A percentile compares a stretch with the other conserved stretches of the same genome.
Evolutionary conservation across 1,140 invertebrate genomes (phyloP).

Genomic region (Cheumatopsyche charites): DNA sequence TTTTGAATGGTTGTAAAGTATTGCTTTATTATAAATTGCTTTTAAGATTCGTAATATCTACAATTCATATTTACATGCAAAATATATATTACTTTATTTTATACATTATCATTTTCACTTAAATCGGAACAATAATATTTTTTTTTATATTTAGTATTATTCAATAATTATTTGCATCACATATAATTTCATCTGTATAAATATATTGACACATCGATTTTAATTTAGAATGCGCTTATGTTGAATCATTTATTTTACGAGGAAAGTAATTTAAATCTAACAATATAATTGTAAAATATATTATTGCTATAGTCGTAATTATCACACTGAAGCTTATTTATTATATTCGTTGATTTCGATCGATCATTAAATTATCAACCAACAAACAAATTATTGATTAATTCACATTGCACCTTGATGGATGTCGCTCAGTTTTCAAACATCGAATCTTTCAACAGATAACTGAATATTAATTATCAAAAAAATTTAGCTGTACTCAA

Average conservation of each 20-base stretch:
- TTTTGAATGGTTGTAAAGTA: conserved; percentile 16
- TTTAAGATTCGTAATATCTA: not conserved
- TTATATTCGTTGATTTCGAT: not conserved
- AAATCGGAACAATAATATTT: too few relatives aligned
- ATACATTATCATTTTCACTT: too few relatives aligned
- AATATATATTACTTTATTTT: not conserved
- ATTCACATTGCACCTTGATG: not conserved
- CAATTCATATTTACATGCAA: conserved; percentile 20
- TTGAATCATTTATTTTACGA: not conserved
- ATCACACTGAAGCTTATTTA: conserved; percentile 20
- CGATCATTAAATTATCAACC: not conserved
- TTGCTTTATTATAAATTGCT: conserved; percentile 36
- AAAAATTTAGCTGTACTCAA: too few relatives aligned
- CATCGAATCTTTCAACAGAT: too few relatives aligned
- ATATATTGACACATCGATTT: conserved; percentile 6
- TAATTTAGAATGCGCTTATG: not conserved
- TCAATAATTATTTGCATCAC: conserved; percentile 3
- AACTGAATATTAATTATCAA: too few relatives aligned
- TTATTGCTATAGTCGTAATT: conserved; percentile 15
- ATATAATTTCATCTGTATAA: conserved; percentile 9
- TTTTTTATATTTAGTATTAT: too few relatives aligned
- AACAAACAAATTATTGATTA: not conserved
- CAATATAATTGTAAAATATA: not conserved
- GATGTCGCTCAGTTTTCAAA: not conserved
- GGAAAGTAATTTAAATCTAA: not conserved